Conservation (phyloP, 2,888 invertebrate species). For the Myopa testacea region DNA sequence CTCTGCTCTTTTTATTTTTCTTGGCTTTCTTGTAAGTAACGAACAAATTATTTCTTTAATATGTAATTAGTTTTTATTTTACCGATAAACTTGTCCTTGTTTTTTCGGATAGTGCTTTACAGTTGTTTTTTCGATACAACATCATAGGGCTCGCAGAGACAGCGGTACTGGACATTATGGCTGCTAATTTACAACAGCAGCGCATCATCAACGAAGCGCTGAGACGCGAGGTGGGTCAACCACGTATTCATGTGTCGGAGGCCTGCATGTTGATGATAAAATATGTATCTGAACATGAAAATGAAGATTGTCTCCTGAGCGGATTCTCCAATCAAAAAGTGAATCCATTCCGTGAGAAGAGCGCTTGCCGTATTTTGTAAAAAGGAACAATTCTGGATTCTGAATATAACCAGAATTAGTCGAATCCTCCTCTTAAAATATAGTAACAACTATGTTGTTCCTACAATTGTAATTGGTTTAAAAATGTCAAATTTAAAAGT, state of each 20-base stretch:
- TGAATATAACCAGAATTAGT: background rate
- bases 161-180: conserved; percentile 93
- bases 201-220: conserved; percentile 90
- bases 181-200: conserved; percentile 94
- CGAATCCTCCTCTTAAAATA: background rate
- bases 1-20: too few relatives aligned
- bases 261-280: conserved; percentile 94
- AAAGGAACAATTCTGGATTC: conserved; percentile 21
- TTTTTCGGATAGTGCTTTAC: background rate
- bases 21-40: too few relatives aligned
- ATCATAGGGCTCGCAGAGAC: conserved; percentile 75
- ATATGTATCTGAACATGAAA: conserved; percentile 89
- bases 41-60: too few relatives aligned
- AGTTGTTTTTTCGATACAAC: conserved; percentile 34
- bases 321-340: conserved; percentile 95
- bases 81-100: background rate
- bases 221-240: conserved; percentile 89
- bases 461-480: background rate
- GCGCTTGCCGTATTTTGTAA: conserved; percentile 87
- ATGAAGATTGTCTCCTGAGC: conserved; percentile 91
- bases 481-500: background rate
- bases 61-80: too few relatives aligned
- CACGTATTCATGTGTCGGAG: conserved; percentile 79
- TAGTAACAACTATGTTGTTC: background rate
- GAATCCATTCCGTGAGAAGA: conserved; percentile 95